These are phyloP conservation scores for Acrocyrtus sp. DNA, from an alignment of 2,888 invertebrate species.

Conservation along the genomic window DNA sequence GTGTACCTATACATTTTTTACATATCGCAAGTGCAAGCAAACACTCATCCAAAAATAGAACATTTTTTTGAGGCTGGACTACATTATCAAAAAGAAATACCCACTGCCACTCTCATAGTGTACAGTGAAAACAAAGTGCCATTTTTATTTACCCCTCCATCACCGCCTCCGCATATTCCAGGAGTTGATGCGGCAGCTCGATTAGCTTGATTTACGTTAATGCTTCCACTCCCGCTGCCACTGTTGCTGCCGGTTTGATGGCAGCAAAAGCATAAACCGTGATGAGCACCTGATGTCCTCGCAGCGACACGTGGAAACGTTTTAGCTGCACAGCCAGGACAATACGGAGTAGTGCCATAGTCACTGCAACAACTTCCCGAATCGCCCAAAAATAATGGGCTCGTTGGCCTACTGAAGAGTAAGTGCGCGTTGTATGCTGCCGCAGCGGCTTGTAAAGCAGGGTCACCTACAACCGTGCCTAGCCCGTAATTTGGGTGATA, in stretches of 20 bases:
- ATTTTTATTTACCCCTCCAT: slow-evolving; percentile 50
- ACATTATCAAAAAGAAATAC: too few relatives aligned
- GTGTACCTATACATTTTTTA: too few relatives aligned
- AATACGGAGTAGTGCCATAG: slow-evolving; percentile 41
- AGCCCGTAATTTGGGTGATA: slow-evolving; percentile 58
- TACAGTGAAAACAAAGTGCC: too few relatives aligned
- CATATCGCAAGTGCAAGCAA: too few relatives aligned
- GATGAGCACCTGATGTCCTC: slow-evolving; percentile 43
- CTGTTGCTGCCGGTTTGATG: slow-evolving; percentile 32
- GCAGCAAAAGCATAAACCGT: slow-evolving; percentile 59
- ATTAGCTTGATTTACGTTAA: slow-evolving; percentile 5
- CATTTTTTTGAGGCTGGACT: too few relatives aligned
- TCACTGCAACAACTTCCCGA: slow-evolving; percentile 52
- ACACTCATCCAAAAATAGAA: too few relatives aligned
- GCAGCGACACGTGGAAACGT: slow-evolving; percentile 61
- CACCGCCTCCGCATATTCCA: slow-evolving; percentile 26
- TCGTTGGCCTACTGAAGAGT: slow-evolving; percentile 60
- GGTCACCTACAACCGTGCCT: slow-evolving; percentile 38
- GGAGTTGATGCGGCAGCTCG: slow-evolving; percentile 24
- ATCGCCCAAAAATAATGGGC: slow-evolving; percentile 53
- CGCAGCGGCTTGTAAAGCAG: slow-evolving; percentile 52
- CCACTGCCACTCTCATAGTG: too few relatives aligned
- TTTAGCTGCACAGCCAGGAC: slow-evolving; percentile 55
- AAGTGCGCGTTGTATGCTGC: slow-evolving; percentile 55
- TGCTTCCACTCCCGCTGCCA: too few relatives aligned